These are phyloP conservation scores for Pararge aegeria DNA, from an alignment of 1,140 invertebrate genomes.

Conservation along the genomic window DNA sequence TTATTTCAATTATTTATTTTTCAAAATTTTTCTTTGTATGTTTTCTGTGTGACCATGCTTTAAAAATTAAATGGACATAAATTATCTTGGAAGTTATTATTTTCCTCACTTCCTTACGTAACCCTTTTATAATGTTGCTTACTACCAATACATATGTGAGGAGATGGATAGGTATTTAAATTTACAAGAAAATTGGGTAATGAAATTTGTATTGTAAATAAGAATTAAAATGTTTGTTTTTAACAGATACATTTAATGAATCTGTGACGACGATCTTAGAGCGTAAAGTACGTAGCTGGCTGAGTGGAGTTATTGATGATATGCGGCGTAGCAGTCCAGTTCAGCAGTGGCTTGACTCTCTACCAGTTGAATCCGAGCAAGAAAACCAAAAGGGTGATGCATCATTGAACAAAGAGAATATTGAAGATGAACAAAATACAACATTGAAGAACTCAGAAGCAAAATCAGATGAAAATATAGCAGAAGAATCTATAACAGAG, in stretches of 20 bases:
- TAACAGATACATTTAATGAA: conserved; percentile 69
- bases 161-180: too few species aligned
- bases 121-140: too few species aligned
- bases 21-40: too few species aligned
- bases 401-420: conserved; percentile 15
- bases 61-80: too few species aligned
- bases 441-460: conserved; percentile 32
- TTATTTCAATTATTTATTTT: too few species aligned
- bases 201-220: too few species aligned
- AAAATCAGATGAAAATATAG: conserved; percentile 55
- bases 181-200: too few species aligned
- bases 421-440: conserved; percentile 29
- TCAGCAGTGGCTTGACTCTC: conserved; percentile 76
- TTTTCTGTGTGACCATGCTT: too few species aligned
- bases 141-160: too few species aligned
- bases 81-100: too few species aligned
- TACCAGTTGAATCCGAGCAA: conserved; percentile 49
- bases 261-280: conserved; percentile 70
- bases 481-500: conserved; percentile 55
- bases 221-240: too few species aligned
- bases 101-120: too few species aligned
- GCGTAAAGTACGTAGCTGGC: conserved; percentile 71
- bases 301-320: conserved; percentile 72
- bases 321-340: conserved; percentile 77
- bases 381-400: conserved; percentile 24